Conservation (phyloP, 2,888 invertebrate species). For the Leptinotarsa tumamoca region DNA sequence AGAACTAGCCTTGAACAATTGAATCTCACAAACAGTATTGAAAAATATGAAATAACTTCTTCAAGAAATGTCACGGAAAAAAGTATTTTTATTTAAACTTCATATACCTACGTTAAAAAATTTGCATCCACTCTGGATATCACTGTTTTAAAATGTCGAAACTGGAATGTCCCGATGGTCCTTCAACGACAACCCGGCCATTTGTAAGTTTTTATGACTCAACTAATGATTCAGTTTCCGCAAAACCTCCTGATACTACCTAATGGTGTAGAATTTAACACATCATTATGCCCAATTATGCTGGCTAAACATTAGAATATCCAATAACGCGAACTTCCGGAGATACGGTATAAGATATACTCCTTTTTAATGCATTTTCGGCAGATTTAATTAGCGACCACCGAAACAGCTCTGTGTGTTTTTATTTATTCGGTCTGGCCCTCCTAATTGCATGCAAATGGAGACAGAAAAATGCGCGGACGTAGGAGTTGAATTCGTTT, state of each 20-base stretch:
- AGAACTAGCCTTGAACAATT: no score
- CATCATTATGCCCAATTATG: slow-evolving; percentile 32
- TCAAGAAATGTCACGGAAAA: no score
- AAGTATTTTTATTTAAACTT: no score
- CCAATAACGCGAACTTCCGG: slow-evolving; percentile 19
- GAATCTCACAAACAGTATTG: no score
- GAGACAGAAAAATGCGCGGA: slow-evolving; percentile 25
- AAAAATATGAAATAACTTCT: no score
- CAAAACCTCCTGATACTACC: slow-evolving; percentile 34
- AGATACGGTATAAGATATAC: slow-evolving; percentile 22
- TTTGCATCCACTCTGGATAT: no score
- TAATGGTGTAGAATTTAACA: slow-evolving; percentile 33
- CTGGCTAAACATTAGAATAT: slow-evolving; percentile 22
- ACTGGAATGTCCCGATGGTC: not conserved
- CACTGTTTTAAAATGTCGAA: not conserved
- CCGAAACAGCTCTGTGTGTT: slow-evolving; percentile 38
- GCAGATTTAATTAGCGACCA: slow-evolving; percentile 50
- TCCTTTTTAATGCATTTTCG: slow-evolving; percentile 43
- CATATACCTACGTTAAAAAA: no score
- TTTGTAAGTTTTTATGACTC: slow-evolving; percentile 4
- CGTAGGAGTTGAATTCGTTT: slow-evolving; percentile 35
- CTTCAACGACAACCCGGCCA: not conserved
- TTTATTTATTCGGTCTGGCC: slow-evolving; percentile 49
- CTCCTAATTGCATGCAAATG: slow-evolving; percentile 47
- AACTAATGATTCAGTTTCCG: slow-evolving; percentile 35